Conservation (phyloP, 1,140 invertebrate genomes). For the Macrobrachium rosenbergii region DNA sequence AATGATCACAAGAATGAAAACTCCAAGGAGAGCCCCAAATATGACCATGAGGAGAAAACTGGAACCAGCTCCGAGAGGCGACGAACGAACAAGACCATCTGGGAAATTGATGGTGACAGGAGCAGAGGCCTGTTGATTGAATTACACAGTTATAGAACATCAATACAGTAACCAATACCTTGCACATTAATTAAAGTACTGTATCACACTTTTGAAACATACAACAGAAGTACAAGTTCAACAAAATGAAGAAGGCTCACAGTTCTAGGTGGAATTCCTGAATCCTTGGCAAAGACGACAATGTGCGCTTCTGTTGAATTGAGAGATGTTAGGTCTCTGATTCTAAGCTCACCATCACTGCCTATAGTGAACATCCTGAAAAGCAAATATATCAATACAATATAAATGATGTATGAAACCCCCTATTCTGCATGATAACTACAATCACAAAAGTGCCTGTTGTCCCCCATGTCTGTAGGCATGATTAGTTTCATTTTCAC, state of each 20-base stretch:
- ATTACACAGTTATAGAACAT: neutral
- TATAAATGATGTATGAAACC: too few relatives aligned
- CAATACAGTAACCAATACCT: neutral
- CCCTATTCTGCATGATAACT: too few relatives aligned
- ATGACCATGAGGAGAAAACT: slow-evolving; percentile 78
- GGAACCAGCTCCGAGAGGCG: slow-evolving; percentile 68
- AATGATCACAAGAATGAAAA: slow-evolving; percentile 81
- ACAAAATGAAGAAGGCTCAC: slow-evolving; percentile 67
- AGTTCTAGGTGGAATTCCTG: slow-evolving; percentile 80
- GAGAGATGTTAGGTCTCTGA: slow-evolving; percentile 70
- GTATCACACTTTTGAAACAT: slow-evolving; percentile 3
- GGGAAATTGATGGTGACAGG: slow-evolving; percentile 82
- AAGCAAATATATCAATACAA: slow-evolving; percentile 12
- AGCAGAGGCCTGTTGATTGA: slow-evolving; percentile 76
- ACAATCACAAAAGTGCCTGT: too few relatives aligned
- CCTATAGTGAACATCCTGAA: slow-evolving; percentile 73
- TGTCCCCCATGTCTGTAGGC: too few relatives aligned
- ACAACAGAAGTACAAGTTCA: neutral
- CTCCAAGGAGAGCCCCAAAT: slow-evolving; percentile 79
- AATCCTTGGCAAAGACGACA: slow-evolving; percentile 85
- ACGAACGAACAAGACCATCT: slow-evolving; percentile 57
- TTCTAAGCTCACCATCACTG: slow-evolving; percentile 72
- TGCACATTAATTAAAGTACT: neutral
- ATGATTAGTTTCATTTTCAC: too few relatives aligned
- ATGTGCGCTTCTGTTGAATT: slow-evolving; percentile 78